Conservation (phyloP, 2,113 vertebrate genomes). For the Oxygymnocypris stewartii region DNA sequence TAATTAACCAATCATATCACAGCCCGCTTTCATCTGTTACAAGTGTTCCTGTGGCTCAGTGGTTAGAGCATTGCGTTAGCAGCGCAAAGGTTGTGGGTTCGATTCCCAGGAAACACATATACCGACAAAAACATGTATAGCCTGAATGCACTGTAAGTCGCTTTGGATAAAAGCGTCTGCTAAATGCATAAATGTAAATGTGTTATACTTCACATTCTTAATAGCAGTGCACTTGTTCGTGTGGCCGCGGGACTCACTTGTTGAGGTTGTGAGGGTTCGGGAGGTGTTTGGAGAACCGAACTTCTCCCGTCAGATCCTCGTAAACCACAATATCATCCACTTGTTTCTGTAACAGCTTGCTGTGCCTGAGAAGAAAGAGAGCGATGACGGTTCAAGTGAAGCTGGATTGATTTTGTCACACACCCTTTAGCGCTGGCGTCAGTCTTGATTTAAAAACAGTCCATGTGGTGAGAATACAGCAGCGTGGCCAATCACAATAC, state of each 20-base stretch:
- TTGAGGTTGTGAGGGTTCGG: slow-evolving; percentile 94
- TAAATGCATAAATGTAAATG: no score
- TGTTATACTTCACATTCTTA: not conserved
- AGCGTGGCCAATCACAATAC: not conserved
- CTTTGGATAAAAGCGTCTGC: no score
- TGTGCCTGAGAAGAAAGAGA: slow-evolving; percentile 78
- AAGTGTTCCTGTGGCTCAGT: not conserved
- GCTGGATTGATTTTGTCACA: not conserved
- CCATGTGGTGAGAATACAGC: slow-evolving; percentile 1
- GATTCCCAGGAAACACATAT: not conserved
- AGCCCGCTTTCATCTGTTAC: not conserved
- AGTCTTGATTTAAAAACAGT: not conserved
- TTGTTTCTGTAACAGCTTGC: slow-evolving; percentile 86
- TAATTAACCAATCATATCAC: not conserved
- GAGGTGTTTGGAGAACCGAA: slow-evolving; percentile 87
- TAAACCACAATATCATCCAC: slow-evolving; percentile 89
- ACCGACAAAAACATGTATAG: no score
- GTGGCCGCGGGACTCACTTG: slow-evolving; percentile 71
- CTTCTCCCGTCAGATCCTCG: slow-evolving; percentile 84
- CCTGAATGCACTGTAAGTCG: no score
- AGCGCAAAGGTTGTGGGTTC: rapidly evolving
- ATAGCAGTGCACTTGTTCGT: not conserved
- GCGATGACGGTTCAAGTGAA: not conserved
- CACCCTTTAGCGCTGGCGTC: not conserved
- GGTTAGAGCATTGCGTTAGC: not conserved